Conservation (phyloP, 2,888 invertebrate genomes). For the Dioctria rufipes region DNA sequence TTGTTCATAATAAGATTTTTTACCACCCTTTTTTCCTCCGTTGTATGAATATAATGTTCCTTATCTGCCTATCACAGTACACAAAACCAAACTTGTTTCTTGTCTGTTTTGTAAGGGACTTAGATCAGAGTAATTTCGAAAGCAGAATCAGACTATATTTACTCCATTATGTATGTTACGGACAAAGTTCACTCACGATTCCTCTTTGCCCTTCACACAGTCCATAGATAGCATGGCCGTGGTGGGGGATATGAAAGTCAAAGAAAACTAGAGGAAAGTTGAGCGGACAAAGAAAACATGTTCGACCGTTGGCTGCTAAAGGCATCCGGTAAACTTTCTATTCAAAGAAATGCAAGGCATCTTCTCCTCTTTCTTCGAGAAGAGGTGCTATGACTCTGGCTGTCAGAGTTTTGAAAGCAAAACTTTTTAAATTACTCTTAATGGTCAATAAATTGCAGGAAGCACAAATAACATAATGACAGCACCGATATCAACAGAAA, state of each 20-base stretch:
- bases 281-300: slow-evolving; percentile 20
- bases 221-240: neutral
- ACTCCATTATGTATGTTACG: slow-evolving; percentile 35
- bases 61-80: too few relatives aligned
- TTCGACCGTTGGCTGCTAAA: slow-evolving; percentile 5
- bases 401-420: slow-evolving; percentile 8
- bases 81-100: neutral
- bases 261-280: slow-evolving; percentile 21
- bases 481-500: slow-evolving; percentile 1
- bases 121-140: slow-evolving; percentile 35
- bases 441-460: slow-evolving; percentile 45
- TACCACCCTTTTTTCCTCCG: too few relatives aligned
- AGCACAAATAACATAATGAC: slow-evolving; percentile 39
- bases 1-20: too few relatives aligned
- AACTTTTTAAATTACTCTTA: slow-evolving; percentile 42
- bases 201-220: neutral
- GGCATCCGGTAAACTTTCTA: slow-evolving; percentile 26
- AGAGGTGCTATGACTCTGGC: neutral
- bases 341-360: neutral
- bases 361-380: neutral
- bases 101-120: neutral
- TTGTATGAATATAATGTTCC: too few relatives aligned
- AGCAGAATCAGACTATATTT: slow-evolving; percentile 53
- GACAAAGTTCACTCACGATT: slow-evolving; percentile 22
- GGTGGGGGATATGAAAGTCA: slow-evolving; percentile 5